phyloP scores from a whole-genome alignment of 1,140 invertebrate genomes.

The Periplaneta americana region DNA sequence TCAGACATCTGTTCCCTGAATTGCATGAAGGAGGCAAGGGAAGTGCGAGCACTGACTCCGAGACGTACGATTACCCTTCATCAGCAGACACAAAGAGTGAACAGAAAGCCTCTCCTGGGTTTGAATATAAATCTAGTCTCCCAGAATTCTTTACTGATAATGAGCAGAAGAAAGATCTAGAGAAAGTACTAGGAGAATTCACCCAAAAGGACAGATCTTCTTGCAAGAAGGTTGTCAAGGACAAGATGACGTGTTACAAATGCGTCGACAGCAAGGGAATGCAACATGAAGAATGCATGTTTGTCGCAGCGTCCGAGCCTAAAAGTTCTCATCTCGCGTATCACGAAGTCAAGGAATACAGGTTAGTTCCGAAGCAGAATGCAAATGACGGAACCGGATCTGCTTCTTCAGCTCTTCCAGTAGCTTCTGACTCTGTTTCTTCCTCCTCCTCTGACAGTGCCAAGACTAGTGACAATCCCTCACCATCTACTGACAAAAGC shows the following conservation, averaged over 20 bases:
- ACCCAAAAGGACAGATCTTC: slow-evolving; percentile 59
- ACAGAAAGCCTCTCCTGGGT: not conserved
- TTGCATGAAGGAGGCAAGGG: slow-evolving; percentile 13
- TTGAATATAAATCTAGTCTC: not conserved
- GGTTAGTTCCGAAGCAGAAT: slow-evolving; percentile 3
- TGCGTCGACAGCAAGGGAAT: slow-evolving; percentile 58
- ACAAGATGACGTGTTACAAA: slow-evolving; percentile 68
- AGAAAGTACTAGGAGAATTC: slow-evolving; percentile 61
- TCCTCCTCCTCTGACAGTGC: not conserved
- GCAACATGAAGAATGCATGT: slow-evolving; percentile 70
- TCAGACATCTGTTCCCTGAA: slow-evolving; percentile 37
- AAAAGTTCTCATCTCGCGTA: slow-evolving; percentile 17
- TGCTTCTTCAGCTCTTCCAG: not conserved
- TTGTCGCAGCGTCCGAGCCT: slow-evolving; percentile 45
- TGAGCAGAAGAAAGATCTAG: slow-evolving; percentile 48
- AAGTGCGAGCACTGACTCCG: slow-evolving; percentile 3
- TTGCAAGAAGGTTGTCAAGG: slow-evolving; percentile 61
- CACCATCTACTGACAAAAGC: not conserved
- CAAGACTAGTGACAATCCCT: not conserved
- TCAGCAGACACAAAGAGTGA: not conserved
- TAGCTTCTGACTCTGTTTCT: not conserved
- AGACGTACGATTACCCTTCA: not conserved
- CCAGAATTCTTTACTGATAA: slow-evolving; percentile 9
- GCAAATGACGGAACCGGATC: not conserved
- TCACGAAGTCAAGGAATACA: slow-evolving; percentile 20